Conservation (phyloP, 2,888 invertebrate genomes). For the Cyaniris semiargus region DNA sequence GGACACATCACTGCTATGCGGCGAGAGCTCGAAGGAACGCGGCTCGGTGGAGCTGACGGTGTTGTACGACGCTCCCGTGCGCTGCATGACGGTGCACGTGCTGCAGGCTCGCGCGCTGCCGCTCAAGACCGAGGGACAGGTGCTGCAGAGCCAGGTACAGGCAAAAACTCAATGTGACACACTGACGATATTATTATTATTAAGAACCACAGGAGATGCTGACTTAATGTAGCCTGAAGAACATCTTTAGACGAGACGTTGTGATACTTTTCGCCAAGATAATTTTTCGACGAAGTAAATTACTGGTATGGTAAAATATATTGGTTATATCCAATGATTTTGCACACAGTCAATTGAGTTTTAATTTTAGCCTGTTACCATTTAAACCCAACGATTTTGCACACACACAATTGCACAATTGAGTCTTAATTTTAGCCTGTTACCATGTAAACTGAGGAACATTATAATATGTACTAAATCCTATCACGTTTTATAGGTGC, state of each 20-base stretch:
- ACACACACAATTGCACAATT: too few species aligned
- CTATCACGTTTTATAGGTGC: slow-evolving; percentile 81
- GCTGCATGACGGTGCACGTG: slow-evolving; percentile 95
- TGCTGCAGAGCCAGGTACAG: slow-evolving; percentile 68
- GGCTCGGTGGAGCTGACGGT: slow-evolving; percentile 93
- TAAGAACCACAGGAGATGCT: too few species aligned
- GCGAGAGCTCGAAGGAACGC: slow-evolving; percentile 74
- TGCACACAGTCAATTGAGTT: too few species aligned
- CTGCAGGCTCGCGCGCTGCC: slow-evolving; percentile 91
- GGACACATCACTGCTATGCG: slow-evolving; percentile 76
- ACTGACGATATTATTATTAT: too few species aligned
- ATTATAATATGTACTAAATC: background rate
- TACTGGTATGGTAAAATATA: background rate
- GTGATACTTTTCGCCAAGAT: too few species aligned
- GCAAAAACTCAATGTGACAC: background rate
- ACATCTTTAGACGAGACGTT: background rate
- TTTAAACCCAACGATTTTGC: too few species aligned
- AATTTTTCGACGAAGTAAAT: background rate
- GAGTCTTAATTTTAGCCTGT: too few species aligned
- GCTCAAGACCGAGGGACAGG: slow-evolving; percentile 73
- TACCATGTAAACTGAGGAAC: background rate
- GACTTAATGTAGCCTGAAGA: background rate
- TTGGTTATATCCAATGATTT: too few species aligned
- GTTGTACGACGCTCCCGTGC: slow-evolving; percentile 93
- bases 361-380: too few species aligned